These are phyloP conservation scores for Chrysopa pallens DNA, from an alignment of 1,140 invertebrate genomes.

Conservation along the genomic window DNA sequence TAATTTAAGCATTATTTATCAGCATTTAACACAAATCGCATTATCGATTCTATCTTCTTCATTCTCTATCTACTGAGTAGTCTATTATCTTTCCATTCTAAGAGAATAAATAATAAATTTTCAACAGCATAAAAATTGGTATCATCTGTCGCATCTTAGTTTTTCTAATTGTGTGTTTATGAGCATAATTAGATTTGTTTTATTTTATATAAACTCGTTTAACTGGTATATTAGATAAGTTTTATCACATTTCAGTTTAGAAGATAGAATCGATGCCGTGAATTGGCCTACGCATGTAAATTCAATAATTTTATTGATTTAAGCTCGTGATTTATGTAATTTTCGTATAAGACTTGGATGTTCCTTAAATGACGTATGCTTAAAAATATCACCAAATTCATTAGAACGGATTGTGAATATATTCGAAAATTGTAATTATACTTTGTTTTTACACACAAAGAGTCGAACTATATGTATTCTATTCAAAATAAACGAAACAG, in stretches of 20 bases:
- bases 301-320: slow-evolving; percentile 8
- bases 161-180: no score
- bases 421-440: slow-evolving; percentile 25
- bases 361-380: slow-evolving; percentile 28
- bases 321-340: slow-evolving; percentile 28
- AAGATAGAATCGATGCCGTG: no score
- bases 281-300: slow-evolving; percentile 10
- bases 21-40: slow-evolving; percentile 12
- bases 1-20: slow-evolving; percentile 16
- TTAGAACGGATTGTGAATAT: slow-evolving; percentile 18
- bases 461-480: slow-evolving; percentile 25
- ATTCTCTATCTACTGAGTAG: slow-evolving; percentile 3
- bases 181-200: no score
- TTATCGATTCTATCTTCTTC: no score
- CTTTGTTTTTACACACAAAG: slow-evolving; percentile 25
- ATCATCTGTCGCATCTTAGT: no score
- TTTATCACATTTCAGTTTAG: no score
- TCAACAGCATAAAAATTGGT: no score
- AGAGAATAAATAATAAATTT: no score
- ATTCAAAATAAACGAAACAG: slow-evolving; percentile 21
- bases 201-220: no score
- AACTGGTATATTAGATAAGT: no score
- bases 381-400: slow-evolving; percentile 17
- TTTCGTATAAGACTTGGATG: slow-evolving; percentile 30
- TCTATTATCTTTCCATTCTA: no score